phyloP scores from a whole-genome alignment of 1,140 invertebrate genomes.

The Dinoponera quadriceps region DNA sequence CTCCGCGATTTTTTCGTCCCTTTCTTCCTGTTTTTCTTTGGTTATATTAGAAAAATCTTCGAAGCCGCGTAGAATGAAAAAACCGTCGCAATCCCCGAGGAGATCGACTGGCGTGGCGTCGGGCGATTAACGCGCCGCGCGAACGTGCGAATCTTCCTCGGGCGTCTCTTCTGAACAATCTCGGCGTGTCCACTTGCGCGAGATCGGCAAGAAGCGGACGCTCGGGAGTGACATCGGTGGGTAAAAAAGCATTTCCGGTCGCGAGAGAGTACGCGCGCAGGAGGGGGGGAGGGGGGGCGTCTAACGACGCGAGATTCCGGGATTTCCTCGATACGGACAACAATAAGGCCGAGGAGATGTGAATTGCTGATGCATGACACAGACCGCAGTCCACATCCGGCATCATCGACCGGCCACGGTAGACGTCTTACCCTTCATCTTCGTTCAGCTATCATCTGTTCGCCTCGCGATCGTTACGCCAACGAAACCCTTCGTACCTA shows the following conservation, averaged over 20 bases:
- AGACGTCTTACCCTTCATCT: constrained; percentile 72
- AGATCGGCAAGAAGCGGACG: constrained; percentile 1
- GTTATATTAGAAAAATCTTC: not conserved
- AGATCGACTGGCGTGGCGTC: not conserved
- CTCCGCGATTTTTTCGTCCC: too few relatives aligned
- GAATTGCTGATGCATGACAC: constrained; percentile 82
- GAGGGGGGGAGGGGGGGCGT: too few relatives aligned
- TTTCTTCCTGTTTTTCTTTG: not conserved
- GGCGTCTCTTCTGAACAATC: not conserved
- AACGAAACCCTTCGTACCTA: constrained; percentile 58
- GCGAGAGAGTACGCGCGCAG: constrained; percentile 14
- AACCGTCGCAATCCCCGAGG: not conserved
- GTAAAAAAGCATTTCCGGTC: constrained; percentile 62
- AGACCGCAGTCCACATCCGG: constrained; percentile 85
- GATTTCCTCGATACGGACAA: constrained; percentile 66
- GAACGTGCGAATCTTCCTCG: not conserved
- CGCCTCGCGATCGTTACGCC: constrained; percentile 74
- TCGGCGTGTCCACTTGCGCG: not conserved
- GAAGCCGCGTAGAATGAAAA: not conserved
- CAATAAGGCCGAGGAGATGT: constrained; percentile 64
- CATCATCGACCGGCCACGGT: constrained; percentile 74
- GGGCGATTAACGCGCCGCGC: not conserved
- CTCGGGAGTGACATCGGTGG: constrained; percentile 8
- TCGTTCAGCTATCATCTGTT: constrained; percentile 66
- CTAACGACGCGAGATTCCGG: constrained; percentile 61